Evolutionary conservation across 2,888 invertebrate species (phyloP).

Genomic region (Beris morrisii): DNA sequence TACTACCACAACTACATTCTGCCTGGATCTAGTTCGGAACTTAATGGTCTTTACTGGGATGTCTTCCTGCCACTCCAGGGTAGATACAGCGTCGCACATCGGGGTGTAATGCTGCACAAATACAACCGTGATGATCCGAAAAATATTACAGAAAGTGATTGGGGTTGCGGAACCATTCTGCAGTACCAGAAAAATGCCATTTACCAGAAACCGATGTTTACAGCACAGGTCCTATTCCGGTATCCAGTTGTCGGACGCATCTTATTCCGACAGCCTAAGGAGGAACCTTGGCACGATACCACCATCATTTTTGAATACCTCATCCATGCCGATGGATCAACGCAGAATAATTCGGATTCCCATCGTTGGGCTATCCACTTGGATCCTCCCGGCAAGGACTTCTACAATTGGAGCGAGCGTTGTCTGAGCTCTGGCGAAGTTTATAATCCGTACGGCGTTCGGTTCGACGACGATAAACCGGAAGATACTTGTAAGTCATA

Average conservation of each 20-base stretch:
- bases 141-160: slow-evolving; percentile 49
- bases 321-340: slow-evolving; percentile 84
- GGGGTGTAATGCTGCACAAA: slow-evolving; percentile 63
- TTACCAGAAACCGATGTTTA: slow-evolving; percentile 71
- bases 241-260: slow-evolving; percentile 88
- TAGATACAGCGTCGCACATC: slow-evolving; percentile 73
- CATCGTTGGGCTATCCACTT: slow-evolving; percentile 87
- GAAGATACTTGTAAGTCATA: slow-evolving; percentile 63
- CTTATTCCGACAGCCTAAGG: slow-evolving; percentile 76
- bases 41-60: slow-evolving; percentile 79
- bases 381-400: slow-evolving; percentile 78
- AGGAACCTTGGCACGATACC: slow-evolving; percentile 83
- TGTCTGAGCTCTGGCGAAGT: slow-evolving; percentile 76
- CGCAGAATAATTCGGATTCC: slow-evolving; percentile 69
- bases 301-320: slow-evolving; percentile 80
- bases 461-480: slow-evolving; percentile 63
- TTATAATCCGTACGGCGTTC: slow-evolving; percentile 77
- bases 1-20: slow-evolving; percentile 69
- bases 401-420: slow-evolving; percentile 85
- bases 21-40: slow-evolving; percentile 69
- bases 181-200: slow-evolving; percentile 66
- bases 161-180: slow-evolving; percentile 66
- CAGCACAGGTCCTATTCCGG: slow-evolving; percentile 78
- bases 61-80: slow-evolving; percentile 83
- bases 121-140: slow-evolving; percentile 48